Base-by-base conservation (phyloP, 1,140 invertebrate species). In the Dermatophagoides farinae region DNA sequence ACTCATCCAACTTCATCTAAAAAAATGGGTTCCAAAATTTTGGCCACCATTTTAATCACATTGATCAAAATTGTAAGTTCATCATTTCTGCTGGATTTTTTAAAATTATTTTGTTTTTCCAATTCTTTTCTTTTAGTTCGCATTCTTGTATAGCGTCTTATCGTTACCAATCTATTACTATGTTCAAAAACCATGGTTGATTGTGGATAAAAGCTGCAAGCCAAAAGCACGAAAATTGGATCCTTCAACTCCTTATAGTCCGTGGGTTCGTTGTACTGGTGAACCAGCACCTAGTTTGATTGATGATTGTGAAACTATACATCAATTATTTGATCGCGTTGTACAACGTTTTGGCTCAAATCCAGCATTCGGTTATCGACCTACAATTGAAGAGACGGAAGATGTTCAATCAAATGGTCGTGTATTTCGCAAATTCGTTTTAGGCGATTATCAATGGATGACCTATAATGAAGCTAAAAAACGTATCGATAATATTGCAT, bases 341-440 rank as follows among this genome's bases (percentile, higher is more conserved):
- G 77, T 79, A 5, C 77, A 80, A 60, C n/a, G 16, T 20, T 84
- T 88, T 49, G 23, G 22, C 5, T 41, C 40, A 72, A 74, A 75
- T 0, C 75, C 80, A 11, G 92, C 88, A 68, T 76, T 97, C 40
- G 93, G 93, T 14, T 92, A 88, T 0, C 76, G 95, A 49, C 79
- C 90, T 66, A 83, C 97, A 57, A 75, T 96, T 9, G 81, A 82
- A 53, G 90, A 95, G 70, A 88, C 93, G 69, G 88, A 97, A 68
- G 92, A 97, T 71, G 70, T 81, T 1, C 92, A 97, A 71, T 80
- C 84, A 0, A 92, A 95, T 72, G 92, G 92, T 47, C 80, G 86
- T 68, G 78, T 95, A 20, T 97, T 97, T 69, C 95, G 95, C 73
- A 97, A 98, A 57, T 86, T 88, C 73, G 85, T 86, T 68, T 83